Conservation (phyloP, 2,888 invertebrate genomes). For the Poecilus cupreus region DNA sequence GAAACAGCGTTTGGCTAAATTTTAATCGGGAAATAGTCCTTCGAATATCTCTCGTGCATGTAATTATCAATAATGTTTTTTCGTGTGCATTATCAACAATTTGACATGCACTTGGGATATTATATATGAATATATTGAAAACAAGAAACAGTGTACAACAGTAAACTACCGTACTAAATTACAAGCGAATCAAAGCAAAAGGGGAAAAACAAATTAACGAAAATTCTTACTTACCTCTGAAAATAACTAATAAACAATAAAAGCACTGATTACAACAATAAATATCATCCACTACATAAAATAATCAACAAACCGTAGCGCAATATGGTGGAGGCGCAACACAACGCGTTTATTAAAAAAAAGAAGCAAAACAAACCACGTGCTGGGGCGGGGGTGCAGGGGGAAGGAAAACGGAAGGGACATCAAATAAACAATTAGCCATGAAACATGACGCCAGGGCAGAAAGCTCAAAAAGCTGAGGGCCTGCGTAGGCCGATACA, state of each 20-base stretch:
- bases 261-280: slow-evolving; percentile 42
- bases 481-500: slow-evolving; percentile 6
- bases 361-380: slow-evolving; percentile 50
- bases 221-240: slow-evolving; percentile 28
- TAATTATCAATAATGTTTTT: too few relatives aligned
- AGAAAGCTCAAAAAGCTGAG: slow-evolving; percentile 37
- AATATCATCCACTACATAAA: slow-evolving; percentile 47
- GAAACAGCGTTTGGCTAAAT: too few relatives aligned
- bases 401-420: slow-evolving; percentile 17
- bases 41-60: too few relatives aligned
- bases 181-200: too few relatives aligned
- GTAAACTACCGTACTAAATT: too few relatives aligned
- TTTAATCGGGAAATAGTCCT: too few relatives aligned
- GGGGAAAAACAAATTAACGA: background rate
- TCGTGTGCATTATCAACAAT: too few relatives aligned
- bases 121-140: too few relatives aligned
- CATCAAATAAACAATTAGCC: slow-evolving; percentile 57
- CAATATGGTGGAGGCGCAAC: slow-evolving; percentile 22
- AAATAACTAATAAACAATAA: slow-evolving; percentile 34
- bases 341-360: slow-evolving; percentile 45
- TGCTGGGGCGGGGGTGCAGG: slow-evolving; percentile 6
- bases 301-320: slow-evolving; percentile 15
- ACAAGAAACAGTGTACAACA: too few relatives aligned
- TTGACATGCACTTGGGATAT: too few relatives aligned
- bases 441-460: slow-evolving; percentile 47